A percentile compares a stretch with the other conserved stretches of the same genome.
These are phyloP conservation scores for Diabrotica virgifera DNA, from an alignment of 1,140 invertebrate species.

Conservation along the genomic window DNA sequence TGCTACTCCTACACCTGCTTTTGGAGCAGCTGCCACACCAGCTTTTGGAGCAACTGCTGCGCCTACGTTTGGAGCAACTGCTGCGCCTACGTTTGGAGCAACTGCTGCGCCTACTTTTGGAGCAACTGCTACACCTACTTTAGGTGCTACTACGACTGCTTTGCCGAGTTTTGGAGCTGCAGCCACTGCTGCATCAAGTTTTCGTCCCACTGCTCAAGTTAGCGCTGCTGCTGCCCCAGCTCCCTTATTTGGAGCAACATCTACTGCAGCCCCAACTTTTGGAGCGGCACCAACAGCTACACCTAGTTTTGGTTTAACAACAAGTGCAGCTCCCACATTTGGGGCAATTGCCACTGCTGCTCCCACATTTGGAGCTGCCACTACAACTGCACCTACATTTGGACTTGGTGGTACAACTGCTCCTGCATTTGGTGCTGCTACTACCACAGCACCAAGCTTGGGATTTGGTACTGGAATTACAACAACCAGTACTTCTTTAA, in stretches of 20 bases:
- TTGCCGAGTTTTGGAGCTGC: constrained; percentile 15
- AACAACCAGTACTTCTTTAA: not conserved
- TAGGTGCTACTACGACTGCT: not conserved
- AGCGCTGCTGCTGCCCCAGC: not conserved
- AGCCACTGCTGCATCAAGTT: not conserved
- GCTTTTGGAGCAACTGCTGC: not conserved
- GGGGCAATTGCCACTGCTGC: not conserved
- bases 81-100: constrained; percentile 14
- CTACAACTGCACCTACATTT: not conserved
- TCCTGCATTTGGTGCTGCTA: not conserved
- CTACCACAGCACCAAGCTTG: too few species aligned
- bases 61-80: constrained; percentile 7
- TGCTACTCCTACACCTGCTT: too few species aligned
- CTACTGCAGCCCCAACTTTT: constrained; percentile 19
- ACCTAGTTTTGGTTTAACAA: constrained; percentile 1
- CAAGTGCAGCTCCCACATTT: not conserved
- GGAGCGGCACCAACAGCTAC: constrained; percentile 5
- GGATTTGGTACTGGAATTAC: not conserved
- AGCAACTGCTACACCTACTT: not conserved
- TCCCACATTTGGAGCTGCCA: not conserved
- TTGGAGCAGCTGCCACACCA: too few species aligned
- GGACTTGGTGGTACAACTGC: not conserved
- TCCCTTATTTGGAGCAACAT: constrained; percentile 13
- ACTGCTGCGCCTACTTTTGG: constrained; percentile 7
- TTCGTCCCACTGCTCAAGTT: too few species aligned